Evolutionary conservation across 2,113 vertebrate species (phyloP), one percentile per base, ranked within the genome.

Genomic region (Varanus komodoensis): DNA sequence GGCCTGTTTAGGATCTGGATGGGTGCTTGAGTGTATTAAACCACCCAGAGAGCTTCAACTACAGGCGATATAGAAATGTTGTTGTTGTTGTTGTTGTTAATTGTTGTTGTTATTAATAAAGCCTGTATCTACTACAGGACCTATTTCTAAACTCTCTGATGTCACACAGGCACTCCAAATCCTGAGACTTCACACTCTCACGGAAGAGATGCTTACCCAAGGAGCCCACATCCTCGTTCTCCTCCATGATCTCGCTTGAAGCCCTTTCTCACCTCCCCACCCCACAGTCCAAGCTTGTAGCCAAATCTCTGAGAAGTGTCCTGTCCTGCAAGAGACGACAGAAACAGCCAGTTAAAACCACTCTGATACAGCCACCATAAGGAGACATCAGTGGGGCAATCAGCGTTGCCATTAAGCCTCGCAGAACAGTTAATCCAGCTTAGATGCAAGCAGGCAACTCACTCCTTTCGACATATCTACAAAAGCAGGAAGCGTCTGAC

Each of bases 201-300:
- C 6, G 12, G 64, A 90, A 80, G 48, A 86, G 75, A 85, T 80
- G 50, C 89, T 90, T 90, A 90, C 89, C 89, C 83, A 90, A n/a
- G 11, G 89, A 86, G 57, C 61, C 50, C 83, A 90, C 83, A 57
- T 90, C 89, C 27, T 90, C 89, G 9, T 90, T 90, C 67, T 90
- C 89, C 50, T 90, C 89, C 89, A 90, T 90, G 89, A 86, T 90
- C 23, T 90, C 34, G 61, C 75, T 71, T 19, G 61, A 69, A 25
- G 21, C 48, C 44, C 87, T 21, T 81, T 50, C 44, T 67, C 44
- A 50, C 57, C 68, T 50, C 23, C 61, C n/a, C 29, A 48, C 69
- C 61, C 21, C 48, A n/a, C 75, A 17, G 19, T 50, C 44, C 34
- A 12, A n/a, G 32, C 32, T 81, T 69, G 78, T 50, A 74, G 32